Conservation (phyloP, 2,797 vertebrate genomes). For the Chrysocyon brachyurus region DNA sequence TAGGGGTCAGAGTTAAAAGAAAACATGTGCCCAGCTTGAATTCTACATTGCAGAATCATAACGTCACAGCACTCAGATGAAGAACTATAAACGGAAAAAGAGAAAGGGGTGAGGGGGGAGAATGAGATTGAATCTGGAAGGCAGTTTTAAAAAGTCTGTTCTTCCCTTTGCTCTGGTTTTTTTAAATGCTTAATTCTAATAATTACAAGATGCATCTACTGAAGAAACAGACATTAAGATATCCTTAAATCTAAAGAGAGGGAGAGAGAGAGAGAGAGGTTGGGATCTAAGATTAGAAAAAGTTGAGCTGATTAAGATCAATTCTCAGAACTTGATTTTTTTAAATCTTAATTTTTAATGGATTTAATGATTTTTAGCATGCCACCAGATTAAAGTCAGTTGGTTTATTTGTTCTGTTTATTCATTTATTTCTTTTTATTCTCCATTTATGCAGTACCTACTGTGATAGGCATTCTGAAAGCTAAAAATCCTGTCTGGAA, state of each 20-base stretch:
- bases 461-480: background rate
- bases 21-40: slow-evolving; percentile 68
- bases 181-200: slow-evolving; percentile 62
- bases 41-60: background rate
- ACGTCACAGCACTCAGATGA: background rate
- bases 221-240: slow-evolving; percentile 70
- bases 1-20: slow-evolving; percentile 72
- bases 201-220: slow-evolving; percentile 61
- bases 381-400: background rate
- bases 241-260: background rate
- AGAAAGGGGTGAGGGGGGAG: background rate
- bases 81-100: background rate
- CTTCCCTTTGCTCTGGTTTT: slow-evolving; percentile 59
- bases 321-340: background rate
- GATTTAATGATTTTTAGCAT: background rate
- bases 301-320: background rate
- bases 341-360: slow-evolving; percentile 30
- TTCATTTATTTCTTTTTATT: background rate
- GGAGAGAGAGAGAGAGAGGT: background rate
- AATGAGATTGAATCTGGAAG: background rate
- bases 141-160: background rate
- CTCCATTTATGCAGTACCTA: background rate
- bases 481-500: accelerated
- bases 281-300: background rate
- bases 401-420: background rate